phyloP scores from a whole-genome alignment of 2,888 invertebrate species.

The Cenopis cana region DNA sequence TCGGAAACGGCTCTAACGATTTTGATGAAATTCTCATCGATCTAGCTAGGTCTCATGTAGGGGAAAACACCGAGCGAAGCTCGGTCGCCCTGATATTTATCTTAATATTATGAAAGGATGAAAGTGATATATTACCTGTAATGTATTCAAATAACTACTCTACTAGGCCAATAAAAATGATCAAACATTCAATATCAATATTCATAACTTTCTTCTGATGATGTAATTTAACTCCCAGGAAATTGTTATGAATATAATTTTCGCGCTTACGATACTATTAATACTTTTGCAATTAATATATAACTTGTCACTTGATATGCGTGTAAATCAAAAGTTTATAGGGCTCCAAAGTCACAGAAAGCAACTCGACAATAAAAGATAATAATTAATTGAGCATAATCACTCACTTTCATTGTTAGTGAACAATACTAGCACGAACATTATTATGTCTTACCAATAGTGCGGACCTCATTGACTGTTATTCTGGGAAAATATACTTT shows the following conservation, averaged over 20 bases:
- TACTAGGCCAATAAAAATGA: slow-evolving; percentile 25
- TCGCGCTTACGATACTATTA: slow-evolving; percentile 6
- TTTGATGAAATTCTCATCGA: too few relatives aligned
- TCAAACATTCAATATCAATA: slow-evolving; percentile 21
- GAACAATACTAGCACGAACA: slow-evolving; percentile 43
- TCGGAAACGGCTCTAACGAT: too few relatives aligned
- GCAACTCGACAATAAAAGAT: slow-evolving; percentile 29
- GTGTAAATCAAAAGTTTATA: slow-evolving; percentile 3
- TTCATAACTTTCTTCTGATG: slow-evolving; percentile 47
- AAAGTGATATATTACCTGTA: slow-evolving; percentile 25
- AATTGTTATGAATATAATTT: slow-evolving; percentile 30
- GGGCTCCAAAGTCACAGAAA: slow-evolving; percentile 4
- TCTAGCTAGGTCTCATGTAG: too few relatives aligned
- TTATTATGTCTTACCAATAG: slow-evolving; percentile 29
- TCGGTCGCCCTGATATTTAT: too few relatives aligned
- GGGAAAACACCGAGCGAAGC: too few relatives aligned
- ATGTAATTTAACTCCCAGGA: slow-evolving; percentile 44
- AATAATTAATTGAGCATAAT: slow-evolving; percentile 34
- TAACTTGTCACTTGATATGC: not conserved
- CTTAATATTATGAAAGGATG: too few relatives aligned
- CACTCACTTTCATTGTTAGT: slow-evolving; percentile 62
- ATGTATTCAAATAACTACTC: slow-evolving; percentile 37
- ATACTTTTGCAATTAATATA: slow-evolving; percentile 5
- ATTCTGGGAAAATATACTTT: slow-evolving; percentile 37
- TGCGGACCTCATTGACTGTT: slow-evolving; percentile 10